Evolutionary conservation across 2,888 invertebrate species (phyloP).

Genomic region (Athalia circularis): DNA sequence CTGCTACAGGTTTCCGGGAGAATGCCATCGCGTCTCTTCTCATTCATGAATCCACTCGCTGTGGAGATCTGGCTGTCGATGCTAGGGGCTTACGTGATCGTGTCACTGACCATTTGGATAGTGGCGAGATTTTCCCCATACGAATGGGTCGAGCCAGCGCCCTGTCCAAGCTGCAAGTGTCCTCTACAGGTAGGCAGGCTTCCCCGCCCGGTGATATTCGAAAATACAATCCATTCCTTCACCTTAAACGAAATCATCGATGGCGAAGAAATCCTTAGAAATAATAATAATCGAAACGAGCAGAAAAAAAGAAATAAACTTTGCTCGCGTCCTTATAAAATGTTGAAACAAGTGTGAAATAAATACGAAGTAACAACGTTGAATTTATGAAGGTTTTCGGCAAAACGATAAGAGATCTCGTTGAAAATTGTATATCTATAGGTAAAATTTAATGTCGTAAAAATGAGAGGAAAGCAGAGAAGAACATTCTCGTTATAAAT

Average conservation of each 20-base stretch:
- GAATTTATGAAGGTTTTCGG: too few species aligned
- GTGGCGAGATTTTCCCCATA: slow-evolving; percentile 90
- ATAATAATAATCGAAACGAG: neutral
- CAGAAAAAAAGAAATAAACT: neutral
- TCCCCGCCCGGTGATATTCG: slow-evolving; percentile 64
- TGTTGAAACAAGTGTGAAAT: neutral
- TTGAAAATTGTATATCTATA: too few species aligned
- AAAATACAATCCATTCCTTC: neutral
- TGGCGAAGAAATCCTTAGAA: neutral
- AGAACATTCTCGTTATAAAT: neutral
- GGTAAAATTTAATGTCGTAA: neutral
- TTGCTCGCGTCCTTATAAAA: neutral
- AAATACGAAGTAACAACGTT: neutral
- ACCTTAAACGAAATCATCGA: neutral
- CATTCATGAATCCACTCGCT: slow-evolving; percentile 90
- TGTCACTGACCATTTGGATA: slow-evolving; percentile 88
- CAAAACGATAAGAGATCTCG: too few species aligned
- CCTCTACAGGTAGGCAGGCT: slow-evolving; percentile 70
- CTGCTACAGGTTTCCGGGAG: slow-evolving; percentile 77
- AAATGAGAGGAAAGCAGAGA: neutral
- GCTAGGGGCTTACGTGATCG: slow-evolving; percentile 86
- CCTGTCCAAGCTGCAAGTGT: slow-evolving; percentile 77
- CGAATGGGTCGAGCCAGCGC: slow-evolving; percentile 83
- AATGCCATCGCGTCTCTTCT: slow-evolving; percentile 84
- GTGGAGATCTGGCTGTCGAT: slow-evolving; percentile 91